Evolutionary conservation across 2,888 invertebrate species (phyloP), one percentile per base, ranked within the genome.

Genomic region (Polymixis lichenea): DNA sequence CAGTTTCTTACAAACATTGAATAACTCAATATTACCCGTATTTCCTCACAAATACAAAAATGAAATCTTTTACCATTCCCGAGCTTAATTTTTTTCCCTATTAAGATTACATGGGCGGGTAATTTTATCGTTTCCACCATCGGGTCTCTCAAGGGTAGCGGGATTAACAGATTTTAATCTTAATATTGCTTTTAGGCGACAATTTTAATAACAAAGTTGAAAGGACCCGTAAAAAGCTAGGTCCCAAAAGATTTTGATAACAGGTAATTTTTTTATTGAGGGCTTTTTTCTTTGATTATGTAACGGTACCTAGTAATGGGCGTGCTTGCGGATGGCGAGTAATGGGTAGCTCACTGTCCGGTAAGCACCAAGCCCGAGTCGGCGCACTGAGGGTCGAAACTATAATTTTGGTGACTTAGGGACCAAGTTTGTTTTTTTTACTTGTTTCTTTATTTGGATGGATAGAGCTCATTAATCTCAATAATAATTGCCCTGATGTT

Each of bases 81-180:
- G 5, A 60, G 69, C 77, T 75, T 77, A 80, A 76, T 83, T 82
- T 71, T 77, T 78, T 78, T 49, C 56, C 72, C 79, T 72, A 83
- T 75, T 86, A 86, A 82, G 83, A 87, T 89, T 84, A 85, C 74
- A 80, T 71, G 77, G 76, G 25, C 46, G 66, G 49, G 69, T 71
- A 77, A 81, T 78, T 77, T 86, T 77, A 86, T 72, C 88, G 73
- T 83, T 86, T 83, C 77, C 82, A 83, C 84, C 83, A 86, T 84
- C 77, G 84, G 84, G 78, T 80, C 79, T 74, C 78, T 84, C 77
- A 85, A 75, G 73, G 67, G 67, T 61, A 65, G 68, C 71, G n/a
- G 84, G 86, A 90, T 90, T 91, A 90, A 86, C 88, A 86, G 91
- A 90, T 91, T 89, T 86, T 89, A 89, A 91, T 90, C 91, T 89